phyloP scores from a whole-genome alignment of 1,140 invertebrate genomes.

The Drosophila repleta region DNA sequence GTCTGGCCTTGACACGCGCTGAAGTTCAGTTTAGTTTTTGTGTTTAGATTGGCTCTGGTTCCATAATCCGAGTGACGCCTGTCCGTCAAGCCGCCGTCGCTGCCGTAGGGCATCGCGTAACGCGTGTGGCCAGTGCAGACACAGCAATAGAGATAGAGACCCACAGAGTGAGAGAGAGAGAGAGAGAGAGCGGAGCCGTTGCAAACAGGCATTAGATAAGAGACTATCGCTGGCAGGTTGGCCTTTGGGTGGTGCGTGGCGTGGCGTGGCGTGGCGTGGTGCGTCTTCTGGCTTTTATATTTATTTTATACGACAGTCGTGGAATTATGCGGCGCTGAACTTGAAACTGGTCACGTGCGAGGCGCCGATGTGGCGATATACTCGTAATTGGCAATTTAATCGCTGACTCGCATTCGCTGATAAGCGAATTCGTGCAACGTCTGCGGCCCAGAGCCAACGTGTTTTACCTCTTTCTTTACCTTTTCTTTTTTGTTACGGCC shows the following conservation, averaged over 20 bases:
- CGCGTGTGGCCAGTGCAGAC: conserved; percentile 13
- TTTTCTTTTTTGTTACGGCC: background rate
- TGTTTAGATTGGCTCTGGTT: conserved; percentile 20
- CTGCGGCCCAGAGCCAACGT: too few relatives aligned
- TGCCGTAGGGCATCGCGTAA: conserved; percentile 13
- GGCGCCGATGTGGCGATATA: conserved; percentile 69
- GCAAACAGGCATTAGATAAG: conserved; percentile 12
- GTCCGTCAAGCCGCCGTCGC: conserved; percentile 13
- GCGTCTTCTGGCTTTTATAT: conserved; percentile 14
- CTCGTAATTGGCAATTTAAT: conserved; percentile 72
- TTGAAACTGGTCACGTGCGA: conserved; percentile 73
- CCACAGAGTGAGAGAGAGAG: background rate
- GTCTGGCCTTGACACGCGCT: conserved; percentile 36
- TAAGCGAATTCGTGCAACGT: conserved; percentile 55
- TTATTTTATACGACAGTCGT: conserved; percentile 18
- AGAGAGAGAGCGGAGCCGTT: background rate
- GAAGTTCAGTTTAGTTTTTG: conserved; percentile 26
- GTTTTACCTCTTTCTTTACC: too few relatives aligned
- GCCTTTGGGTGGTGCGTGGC: conserved; percentile 3
- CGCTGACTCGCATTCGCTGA: conserved; percentile 61
- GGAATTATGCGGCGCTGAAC: conserved; percentile 60
- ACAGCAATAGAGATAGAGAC: background rate
- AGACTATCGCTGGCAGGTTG: conserved; percentile 7
- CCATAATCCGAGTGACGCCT: conserved; percentile 26
- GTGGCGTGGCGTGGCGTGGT: conserved; percentile 1